Evolutionary conservation across 1,140 invertebrate genomes (phyloP), one percentile per base, ranked within the genome.

Genomic region (Rhagoletis pomonella): DNA sequence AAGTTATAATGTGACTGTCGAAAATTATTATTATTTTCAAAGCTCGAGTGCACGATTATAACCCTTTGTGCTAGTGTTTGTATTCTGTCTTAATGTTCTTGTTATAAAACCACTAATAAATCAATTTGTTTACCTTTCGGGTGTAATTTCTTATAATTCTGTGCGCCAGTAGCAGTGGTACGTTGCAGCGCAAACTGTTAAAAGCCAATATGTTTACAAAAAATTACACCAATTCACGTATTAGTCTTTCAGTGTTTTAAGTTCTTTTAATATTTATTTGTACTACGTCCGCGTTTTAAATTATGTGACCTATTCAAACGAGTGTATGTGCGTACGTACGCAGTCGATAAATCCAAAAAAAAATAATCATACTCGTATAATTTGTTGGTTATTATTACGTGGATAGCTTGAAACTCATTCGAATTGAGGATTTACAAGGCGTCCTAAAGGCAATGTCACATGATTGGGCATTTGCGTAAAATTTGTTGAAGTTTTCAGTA

Each of bases 51-150:
- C 50, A 55, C 50, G 50, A 55, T 55, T 55, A 55, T 5, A 55
- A 55, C 5, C 5, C 10, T 2, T 55, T 3, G 50, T 55, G 50
- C 50, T 55, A 1, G 50, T 55, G 10, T 55, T 55, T 55, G 50
- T 10, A 55, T 55, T 55, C 2, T 10, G 50, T 10, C 5, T 55
- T 29, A 29, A 1, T 29, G 29, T 29, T 29, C 29, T 29, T 29
- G 29, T 29, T 29, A 29, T 29, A 29, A 29, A 73, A 47, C 67
- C 14, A 73, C 39, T 73, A 42, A 3, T 12, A 42, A 44, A 42
- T 47, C 67, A 73, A 73, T 44, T 10, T 73, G 67, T 73, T 29
- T 42, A 81, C 47, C n/a, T 55, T 81, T 58, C 47, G 19, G n/a
- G 47, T 81, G 7, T 19, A 29, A 73, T 47, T 29, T 55, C 47